Base-by-base conservation (phyloP, 1,140 invertebrate genomes). In the Drosophila tropicalis region DNA sequence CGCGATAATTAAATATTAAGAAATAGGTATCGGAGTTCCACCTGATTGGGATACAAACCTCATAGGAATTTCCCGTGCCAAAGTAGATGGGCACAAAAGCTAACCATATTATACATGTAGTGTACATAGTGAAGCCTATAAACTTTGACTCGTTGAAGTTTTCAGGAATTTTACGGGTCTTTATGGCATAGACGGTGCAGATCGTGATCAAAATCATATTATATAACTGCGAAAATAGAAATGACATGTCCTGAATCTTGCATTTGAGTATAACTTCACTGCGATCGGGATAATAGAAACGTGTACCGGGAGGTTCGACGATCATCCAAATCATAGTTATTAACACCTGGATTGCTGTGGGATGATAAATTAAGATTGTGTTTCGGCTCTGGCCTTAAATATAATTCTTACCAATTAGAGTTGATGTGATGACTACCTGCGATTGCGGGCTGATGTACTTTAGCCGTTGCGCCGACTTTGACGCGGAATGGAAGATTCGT, bases 101-200 rank as follows among this genome's bases (percentile, higher is more conserved):
- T 22, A 96, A 93, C 97, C 97, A 98, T 69, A 97, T 96, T 13
- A 98, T 96, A 73, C 96, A 96, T 0, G 97, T 98, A 0, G 96
- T 96, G 90, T 97, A 98, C 96, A 97, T 97, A 2, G 96, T 96
- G 75, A 96, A 97, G 12, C 96, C 96, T 70, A 96, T 96, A 81
- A 96, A 96, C 91, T 96, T 96, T 0, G 96, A 95, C 89, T 97
- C 96, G 92, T 97, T 98, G 90, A 97, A 97, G 91, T 97, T 98
- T 92, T 97, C 97, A 0, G 97, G 97, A 44, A 98, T 94, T 84
- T 97, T 97, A 13, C 97, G 92, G 0, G 97, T 97, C 92, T 97
- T 97, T 9, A 98, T 93, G 1, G 97, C 97, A 91, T 97, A 97
- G 9, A 97, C 91, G 1, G 96, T 97, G 81, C 97, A 97, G 70